phyloP scores from a whole-genome alignment of 2,888 invertebrate genomes.

The Epicampocera succincta region DNA sequence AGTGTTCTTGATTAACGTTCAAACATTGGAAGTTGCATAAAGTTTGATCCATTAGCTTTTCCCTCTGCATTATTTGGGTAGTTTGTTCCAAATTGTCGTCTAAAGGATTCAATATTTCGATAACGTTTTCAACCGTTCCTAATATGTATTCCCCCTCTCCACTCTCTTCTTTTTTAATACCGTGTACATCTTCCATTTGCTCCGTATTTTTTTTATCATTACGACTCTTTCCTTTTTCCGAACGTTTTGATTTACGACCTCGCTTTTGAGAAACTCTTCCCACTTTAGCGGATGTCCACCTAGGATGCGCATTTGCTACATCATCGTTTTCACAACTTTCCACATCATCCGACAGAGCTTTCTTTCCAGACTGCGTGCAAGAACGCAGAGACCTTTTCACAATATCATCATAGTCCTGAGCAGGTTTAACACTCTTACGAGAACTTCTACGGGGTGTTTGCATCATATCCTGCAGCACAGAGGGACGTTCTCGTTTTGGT shows the following conservation, averaged over 20 bases:
- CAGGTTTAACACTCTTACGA: slow-evolving; percentile 77
- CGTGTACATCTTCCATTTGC: neutral
- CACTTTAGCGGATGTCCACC: slow-evolving; percentile 75
- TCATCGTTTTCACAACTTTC: neutral
- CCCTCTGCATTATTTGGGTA: no score
- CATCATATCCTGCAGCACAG: slow-evolving; percentile 20
- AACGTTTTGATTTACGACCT: slow-evolving; percentile 64
- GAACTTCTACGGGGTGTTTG: slow-evolving; percentile 77
- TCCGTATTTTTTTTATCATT: neutral
- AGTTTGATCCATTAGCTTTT: neutral
- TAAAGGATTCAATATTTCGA: neutral
- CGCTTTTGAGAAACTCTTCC: slow-evolving; percentile 76
- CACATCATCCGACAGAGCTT: slow-evolving; percentile 33
- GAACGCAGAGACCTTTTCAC: slow-evolving; percentile 66
- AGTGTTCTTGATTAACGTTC: neutral
- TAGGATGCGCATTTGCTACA: slow-evolving; percentile 60
- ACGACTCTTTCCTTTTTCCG: slow-evolving; percentile 13
- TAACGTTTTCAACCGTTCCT: neutral
- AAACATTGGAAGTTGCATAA: neutral
- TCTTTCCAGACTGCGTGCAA: slow-evolving; percentile 49
- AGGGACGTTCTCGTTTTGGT: slow-evolving; percentile 9
- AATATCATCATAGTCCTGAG: slow-evolving; percentile 77
- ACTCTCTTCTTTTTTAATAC: slow-evolving; percentile 9
- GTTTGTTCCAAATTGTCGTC: no score
- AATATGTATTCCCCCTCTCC: neutral